Base-by-base conservation (phyloP, 2,797 vertebrate species). In the Lacerta agilis region DNA sequence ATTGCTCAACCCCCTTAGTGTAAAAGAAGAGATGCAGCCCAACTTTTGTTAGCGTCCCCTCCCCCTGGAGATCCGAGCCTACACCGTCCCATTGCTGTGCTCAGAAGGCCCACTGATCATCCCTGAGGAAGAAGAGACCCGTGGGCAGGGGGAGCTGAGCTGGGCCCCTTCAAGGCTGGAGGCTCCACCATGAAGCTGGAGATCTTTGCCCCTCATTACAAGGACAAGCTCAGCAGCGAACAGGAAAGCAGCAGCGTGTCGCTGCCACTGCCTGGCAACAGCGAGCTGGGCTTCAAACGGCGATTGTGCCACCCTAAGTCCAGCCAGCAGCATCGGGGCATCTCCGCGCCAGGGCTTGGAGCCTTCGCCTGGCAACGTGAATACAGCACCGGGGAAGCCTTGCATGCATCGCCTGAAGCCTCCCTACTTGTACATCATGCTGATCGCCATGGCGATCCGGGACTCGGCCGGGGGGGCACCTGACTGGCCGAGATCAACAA, bases 401-500 rank as follows among this genome's bases (percentile, higher is more conserved):
- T 99, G 99, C 95, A 98, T 98, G 55, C 98, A 98, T 93, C 97
- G 98, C 93, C 98, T 98, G 75, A 99, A 99, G 85, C 98, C 98
- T 0, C 98, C 98, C 0, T 99, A 98, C 96, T n/a, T n/a, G n/a
- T n/a, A n/a, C n/a, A n/a, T n/a, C n/a, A 98, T 98, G 8, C 97
- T 99, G 73, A 99, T 99, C 92, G 98, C 98, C 79, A 99, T 99
- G 98, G 98, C 98, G 85, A 99, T 99, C 95, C 97, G 98, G 66
- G 98, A 98, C 97, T 98, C 98, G 9, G 93, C 97, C 86, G 98
- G 97, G 67, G 67, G 98, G 98, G 27, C 98, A 98, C 92, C 97
- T 99, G 72, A 99, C 98, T 2, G 92, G 98, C 98, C 0, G 98
- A 99, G 94, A 99, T 99, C 95, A 99, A 99, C 95, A 98, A 99